Evolutionary conservation across 2,888 invertebrate genomes (phyloP), one percentile per base, ranked within the genome.

Genomic region (Cheilosia vulpina): DNA sequence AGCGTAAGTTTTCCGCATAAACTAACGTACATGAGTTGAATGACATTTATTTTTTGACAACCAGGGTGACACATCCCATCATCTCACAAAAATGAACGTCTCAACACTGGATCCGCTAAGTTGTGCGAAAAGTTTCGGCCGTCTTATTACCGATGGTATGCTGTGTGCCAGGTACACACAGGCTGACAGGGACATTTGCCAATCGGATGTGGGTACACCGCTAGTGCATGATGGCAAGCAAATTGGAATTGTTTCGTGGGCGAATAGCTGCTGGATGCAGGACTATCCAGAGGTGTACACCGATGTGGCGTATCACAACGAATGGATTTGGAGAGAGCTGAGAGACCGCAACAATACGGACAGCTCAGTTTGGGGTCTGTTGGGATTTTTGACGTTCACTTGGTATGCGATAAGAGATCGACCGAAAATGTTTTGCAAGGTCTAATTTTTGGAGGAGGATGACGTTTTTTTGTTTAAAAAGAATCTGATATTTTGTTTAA

Each of bases 351-450:
- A 53, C 43, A 89, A 90, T 75, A 88, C 89, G 66, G 91, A 91
- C 63, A 89, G 91, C 76, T 89, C 89, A 21, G 45, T 91, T 4
- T 91, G 91, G 91, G 92, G 91, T 58, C 87, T 88, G 1, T 43
- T 91, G 5, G 90, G 89, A 0, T 87, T 91, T 19, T 17, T 91
- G 19, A 62, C 88, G 0, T 89, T 91, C 6, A 91, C 91, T 1
- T 87, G 79, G 55, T 89, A 89, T 41, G 89, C 90, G 15, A 69
- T 90, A 17, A 87, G 57, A 34, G 71, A 80, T 13, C 58, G 55
- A 9, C 63, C 65, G 4, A 69, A 75, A 60, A 11, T 75, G 6
- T 34, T 19, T 1, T 45, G 57, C 19, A 63, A 45, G 11, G 2
- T n/a, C 0, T 73, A 71, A 21, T 24, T 43, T 34, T 11, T 17